phyloP scores from a whole-genome alignment of 1,140 invertebrate species.

The Artemia franciscana region DNA sequence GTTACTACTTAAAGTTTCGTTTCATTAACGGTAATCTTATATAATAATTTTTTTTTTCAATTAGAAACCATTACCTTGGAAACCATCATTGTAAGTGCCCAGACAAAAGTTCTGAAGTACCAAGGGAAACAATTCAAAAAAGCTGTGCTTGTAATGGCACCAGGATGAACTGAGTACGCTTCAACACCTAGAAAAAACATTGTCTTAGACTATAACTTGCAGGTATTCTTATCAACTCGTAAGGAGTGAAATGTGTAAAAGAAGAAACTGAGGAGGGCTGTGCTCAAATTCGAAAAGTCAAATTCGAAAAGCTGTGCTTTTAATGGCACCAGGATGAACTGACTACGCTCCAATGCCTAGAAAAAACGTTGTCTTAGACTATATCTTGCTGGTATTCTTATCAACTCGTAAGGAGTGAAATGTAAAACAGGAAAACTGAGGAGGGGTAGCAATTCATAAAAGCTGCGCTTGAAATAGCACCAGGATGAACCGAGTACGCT shows the following conservation, averaged over 20 bases:
- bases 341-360: neutral
- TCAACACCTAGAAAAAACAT: neutral
- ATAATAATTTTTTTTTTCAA: no score
- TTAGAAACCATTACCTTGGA: neutral
- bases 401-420: no score
- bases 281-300: no score
- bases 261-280: no score
- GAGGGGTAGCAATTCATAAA: neutral
- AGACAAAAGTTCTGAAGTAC: neutral
- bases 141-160: neutral
- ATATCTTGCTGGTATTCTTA: no score
- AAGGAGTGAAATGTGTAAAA: no score
- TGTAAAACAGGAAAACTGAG: no score
- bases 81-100: neutral
- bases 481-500: neutral
- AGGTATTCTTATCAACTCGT: no score
- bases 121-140: neutral
- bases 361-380: neutral
- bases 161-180: neutral
- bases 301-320: no score
- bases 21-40: no score
- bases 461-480: neutral
- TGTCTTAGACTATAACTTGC: no score
- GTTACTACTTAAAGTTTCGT: no score
- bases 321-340: neutral